A percentile compares a stretch with the other conserved stretches of the same genome.
Evolutionary conservation across 2,797 vertebrate genomes (phyloP).

Genomic region (Rhinatrema bivittatum): DNA sequence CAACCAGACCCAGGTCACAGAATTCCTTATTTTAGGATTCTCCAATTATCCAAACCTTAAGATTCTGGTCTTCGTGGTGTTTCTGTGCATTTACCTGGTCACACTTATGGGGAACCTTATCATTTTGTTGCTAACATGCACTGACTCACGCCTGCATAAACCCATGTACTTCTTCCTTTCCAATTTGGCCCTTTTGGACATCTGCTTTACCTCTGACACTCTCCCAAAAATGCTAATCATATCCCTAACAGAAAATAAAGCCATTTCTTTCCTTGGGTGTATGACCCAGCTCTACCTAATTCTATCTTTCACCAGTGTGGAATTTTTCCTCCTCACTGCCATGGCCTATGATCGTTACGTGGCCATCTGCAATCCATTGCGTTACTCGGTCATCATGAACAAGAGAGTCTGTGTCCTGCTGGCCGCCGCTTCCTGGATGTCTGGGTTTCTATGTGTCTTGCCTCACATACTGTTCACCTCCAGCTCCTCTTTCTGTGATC

Average conservation of each 20-base stretch:
- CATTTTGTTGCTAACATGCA: slow-evolving; percentile 1
- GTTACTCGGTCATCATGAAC: slow-evolving; percentile 14
- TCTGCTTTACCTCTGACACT: slow-evolving; percentile 5
- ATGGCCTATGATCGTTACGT: slow-evolving; percentile 24
- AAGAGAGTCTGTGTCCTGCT: background rate
- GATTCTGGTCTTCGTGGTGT: background rate
- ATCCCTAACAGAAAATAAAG: background rate
- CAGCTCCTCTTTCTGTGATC: slow-evolving; percentile 10
- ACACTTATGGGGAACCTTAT: slow-evolving; percentile 4
- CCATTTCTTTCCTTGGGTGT: slow-evolving; percentile 19
- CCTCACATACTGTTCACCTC: slow-evolving; percentile 7
- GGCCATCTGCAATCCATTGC: slow-evolving; percentile 12
- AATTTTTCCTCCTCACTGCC: slow-evolving; percentile 20
- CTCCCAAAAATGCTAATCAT: slow-evolving; percentile 9
- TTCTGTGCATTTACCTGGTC: background rate
- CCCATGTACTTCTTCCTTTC: slow-evolving; percentile 14
- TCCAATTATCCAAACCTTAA: slow-evolving; percentile 1
- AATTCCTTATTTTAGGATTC: slow-evolving; percentile 10
- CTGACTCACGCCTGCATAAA: background rate
- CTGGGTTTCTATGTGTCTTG: slow-evolving; percentile 16
- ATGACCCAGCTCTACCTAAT: slow-evolving; percentile 18
- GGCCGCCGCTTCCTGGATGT: slow-evolving; percentile 4
- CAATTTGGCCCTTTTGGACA: slow-evolving; percentile 10
- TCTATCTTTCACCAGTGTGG: slow-evolving; percentile 14
- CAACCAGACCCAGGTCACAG: slow-evolving; percentile 1